Percentiles rank a stretch among this genome's conserved stretches.
These are phyloP conservation scores for Trissolcus brochymenae DNA, from an alignment of 2,888 invertebrate genomes.

Conservation along the genomic window DNA sequence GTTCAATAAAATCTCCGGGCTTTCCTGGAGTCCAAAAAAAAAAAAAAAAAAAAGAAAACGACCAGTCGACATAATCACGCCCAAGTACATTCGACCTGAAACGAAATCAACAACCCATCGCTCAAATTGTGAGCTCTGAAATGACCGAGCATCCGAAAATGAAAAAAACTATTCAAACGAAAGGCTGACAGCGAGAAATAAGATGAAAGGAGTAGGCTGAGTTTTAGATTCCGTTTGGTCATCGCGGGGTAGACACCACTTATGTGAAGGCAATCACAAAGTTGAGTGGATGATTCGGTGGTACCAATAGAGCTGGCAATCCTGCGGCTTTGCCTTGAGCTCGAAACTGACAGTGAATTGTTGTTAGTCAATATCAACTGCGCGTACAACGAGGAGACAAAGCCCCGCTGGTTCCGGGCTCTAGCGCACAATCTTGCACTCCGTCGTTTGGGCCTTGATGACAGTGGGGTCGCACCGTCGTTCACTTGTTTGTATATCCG, in stretches of 20 bases:
- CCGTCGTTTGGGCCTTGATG: neutral
- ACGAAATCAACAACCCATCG: no score
- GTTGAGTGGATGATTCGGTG: neutral
- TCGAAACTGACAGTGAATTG: slow-evolving; percentile 23
- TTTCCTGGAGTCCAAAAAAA: neutral
- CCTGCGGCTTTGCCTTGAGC: neutral
- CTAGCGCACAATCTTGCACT: slow-evolving; percentile 4
- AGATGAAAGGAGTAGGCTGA: no score
- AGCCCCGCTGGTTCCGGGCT: neutral
- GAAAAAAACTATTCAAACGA: no score
- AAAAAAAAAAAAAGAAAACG: no score
- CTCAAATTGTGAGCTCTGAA: no score
- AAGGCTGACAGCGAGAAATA: no score
- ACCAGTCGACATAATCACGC: no score
- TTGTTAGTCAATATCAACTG: slow-evolving; percentile 1
- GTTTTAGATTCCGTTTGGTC: no score
- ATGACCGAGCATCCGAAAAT: no score
- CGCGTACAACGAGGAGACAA: neutral
- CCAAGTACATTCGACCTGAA: no score
- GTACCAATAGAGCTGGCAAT: slow-evolving; percentile 3
- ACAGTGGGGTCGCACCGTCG: neutral
- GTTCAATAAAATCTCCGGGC: neutral
- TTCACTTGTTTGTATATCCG: slow-evolving; percentile 12
- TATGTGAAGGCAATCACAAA: no score
- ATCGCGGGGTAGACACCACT: no score